Evolutionary conservation across 92 coral and sea anemone species (phyloP), one percentile per base, ranked within the genome.

Genomic region (Galaxea fascicularis): DNA sequence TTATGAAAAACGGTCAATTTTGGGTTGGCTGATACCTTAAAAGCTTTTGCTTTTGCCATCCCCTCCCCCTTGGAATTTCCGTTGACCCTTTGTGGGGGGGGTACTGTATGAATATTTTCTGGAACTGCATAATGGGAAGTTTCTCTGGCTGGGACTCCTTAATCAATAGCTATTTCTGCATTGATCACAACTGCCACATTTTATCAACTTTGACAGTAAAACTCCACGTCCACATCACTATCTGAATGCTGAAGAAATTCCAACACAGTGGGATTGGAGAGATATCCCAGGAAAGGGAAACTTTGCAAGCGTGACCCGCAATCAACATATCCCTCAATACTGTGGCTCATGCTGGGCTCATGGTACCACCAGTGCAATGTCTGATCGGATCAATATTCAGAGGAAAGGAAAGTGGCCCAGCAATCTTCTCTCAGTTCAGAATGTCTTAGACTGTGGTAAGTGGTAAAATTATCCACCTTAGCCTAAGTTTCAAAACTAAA

Each of bases 271-370:
- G 82, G 99, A 97, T 83, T 97, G 99, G 99, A 89, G 98, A 57
- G 79, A 91, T 77, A 82, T 89, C 11, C 84, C 89, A 79, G 95
- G 91, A 14, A 85, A 82, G 31, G 78, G 77, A 17, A 96, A 94
- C 95, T 94, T 68, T 92, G 98, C 92, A 21, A 96, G 98, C 77
- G 94, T 90, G 35, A 90, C 97, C 35, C 95, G 99, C 21, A 97
- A 97, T 78, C 99, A 97, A 66, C 99, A 97, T 74, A 91, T 96
- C 52, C 99, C 99, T 79, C 99, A 94, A 81, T 97, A 97, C 64
- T 97, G 99, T 75, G 99, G 99, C 54, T 97, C 99, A 1, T 97
- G 99, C 64, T 97, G 98, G 99, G 99, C 99, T 17, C 88, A 87
- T 79, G 99, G 99, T 7, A 97, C 97, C 9, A 97, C 99, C 29